Evolutionary conservation across 30 jellyfish, hydroid and myxozoan genomes (phyloP).

Genomic region (Cassiopea xamachana): DNA sequence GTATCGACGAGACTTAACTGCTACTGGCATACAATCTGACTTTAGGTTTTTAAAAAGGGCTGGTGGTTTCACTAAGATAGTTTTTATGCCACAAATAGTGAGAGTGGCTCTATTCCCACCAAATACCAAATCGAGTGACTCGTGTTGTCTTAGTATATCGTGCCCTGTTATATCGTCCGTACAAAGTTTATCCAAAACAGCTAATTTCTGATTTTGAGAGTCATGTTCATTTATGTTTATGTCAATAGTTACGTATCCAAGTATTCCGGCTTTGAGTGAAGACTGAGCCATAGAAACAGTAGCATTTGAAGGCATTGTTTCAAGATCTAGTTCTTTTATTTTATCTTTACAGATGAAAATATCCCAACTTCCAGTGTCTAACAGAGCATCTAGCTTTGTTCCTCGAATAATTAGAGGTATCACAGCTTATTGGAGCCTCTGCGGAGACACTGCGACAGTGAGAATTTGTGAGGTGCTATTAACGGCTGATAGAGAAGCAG

Average conservation of each 20-base stretch:
- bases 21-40: constrained; percentile 75
- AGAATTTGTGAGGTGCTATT: not conserved
- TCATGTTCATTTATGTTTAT: not conserved
- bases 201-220: not conserved
- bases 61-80: constrained; percentile 52
- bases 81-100: constrained; percentile 36
- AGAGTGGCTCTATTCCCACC: constrained; percentile 41
- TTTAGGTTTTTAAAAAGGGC: constrained; percentile 53
- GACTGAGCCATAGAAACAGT: constrained; percentile 56
- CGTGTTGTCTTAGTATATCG: constrained; percentile 54
- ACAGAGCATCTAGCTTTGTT: not conserved
- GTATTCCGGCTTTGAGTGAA: constrained; percentile 23
- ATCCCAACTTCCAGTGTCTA: constrained; percentile 3
- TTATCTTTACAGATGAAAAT: constrained; percentile 2
- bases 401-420: not conserved
- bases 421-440: constrained; percentile 19
- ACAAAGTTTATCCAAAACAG: constrained; percentile 35
- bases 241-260: constrained; percentile 21
- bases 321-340: constrained; percentile 5
- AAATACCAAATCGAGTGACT: not conserved
- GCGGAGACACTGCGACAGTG: constrained; percentile 13
- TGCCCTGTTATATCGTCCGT: constrained; percentile 38
- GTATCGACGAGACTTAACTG: constrained; percentile 75
- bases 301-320: not conserved
- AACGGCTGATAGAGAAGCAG: constrained; percentile 11